Evolutionary conservation across 2,113 vertebrate genomes (phyloP), one percentile per base, ranked within the genome.

Genomic region (Neodontobutis hainanensis): DNA sequence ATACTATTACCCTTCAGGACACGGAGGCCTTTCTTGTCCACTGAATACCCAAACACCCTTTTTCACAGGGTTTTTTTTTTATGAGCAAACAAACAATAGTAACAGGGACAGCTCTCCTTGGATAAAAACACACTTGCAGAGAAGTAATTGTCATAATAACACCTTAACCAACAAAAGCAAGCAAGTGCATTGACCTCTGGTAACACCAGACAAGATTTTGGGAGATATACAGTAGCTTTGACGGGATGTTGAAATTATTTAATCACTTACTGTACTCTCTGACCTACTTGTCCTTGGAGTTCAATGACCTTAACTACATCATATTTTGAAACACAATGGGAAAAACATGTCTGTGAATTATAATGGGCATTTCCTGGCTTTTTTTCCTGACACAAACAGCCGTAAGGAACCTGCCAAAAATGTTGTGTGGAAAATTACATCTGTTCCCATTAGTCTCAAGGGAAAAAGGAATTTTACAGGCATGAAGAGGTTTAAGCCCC

Each of bases 131-230:
- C 5, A 2, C 38, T 40, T 6, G 38, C 8, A 34, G 27, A 67
- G 56, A 55, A 35, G 12, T n/a, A 0, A 11, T 42, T 35, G 12
- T 44, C 51, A 44, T 47, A 57, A 65, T 11, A 57, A 55, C 15
- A 49, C 35, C 34, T 74, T 65, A 7, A 72, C 77, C 44, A 56
- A 51, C 59, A 75, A 78, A 73, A 83, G 44, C 69, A 84, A 51
- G 69, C n/a, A 3, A 44, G 43, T 1, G 2, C 14, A 43, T 36
- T 64, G 66, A 27, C 27, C 19, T 3, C 50, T 57, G 15, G 45
- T 42, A 72, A 65, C 62, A 60, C 35, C 2, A 44, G 16, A 45
- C 8, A 34, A 8, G 35, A n/a, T 72, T 72, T 64, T 27, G 57
- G 53, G 49, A 76, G 70, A 62, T 53, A 0, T 35, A 52, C 12